phyloP scores from a whole-genome alignment of 1,140 invertebrate species.

The Solenopsis fugax region DNA sequence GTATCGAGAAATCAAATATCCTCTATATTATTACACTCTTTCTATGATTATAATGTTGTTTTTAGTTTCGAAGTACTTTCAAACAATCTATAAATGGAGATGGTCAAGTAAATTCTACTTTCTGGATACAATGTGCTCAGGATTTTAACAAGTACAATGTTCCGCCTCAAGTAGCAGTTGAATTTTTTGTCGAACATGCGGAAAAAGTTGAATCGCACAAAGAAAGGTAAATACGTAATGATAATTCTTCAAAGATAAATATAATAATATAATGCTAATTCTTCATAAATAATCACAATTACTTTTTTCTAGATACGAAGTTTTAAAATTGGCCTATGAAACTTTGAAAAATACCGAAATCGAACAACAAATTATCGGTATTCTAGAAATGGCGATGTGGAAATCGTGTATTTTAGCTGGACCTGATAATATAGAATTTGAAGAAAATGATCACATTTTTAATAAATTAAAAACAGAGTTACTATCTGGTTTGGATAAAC shows the following conservation, averaged over 20 bases:
- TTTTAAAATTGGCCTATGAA: constrained; percentile 80
- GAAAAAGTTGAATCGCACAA: constrained; percentile 84
- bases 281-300: constrained; percentile 24
- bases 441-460: constrained; percentile 69
- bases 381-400: constrained; percentile 84
- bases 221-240: constrained; percentile 73
- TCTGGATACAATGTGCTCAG: constrained; percentile 88
- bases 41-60: constrained; percentile 41
- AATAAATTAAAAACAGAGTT: constrained; percentile 83
- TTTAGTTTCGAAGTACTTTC: constrained; percentile 80
- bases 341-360: constrained; percentile 78
- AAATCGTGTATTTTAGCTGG: constrained; percentile 83
- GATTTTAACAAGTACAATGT: constrained; percentile 88
- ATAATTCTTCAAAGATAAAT: constrained; percentile 6
- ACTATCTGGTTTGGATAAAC: constrained; percentile 76
- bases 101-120: constrained; percentile 84
- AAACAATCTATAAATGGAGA: constrained; percentile 76
- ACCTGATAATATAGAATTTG: constrained; percentile 79
- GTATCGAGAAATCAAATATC: not conserved
- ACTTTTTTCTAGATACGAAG: constrained; percentile 78
- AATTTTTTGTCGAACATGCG: constrained; percentile 87
- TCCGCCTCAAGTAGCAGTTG: constrained; percentile 85
- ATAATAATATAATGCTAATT: not conserved
- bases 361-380: constrained; percentile 79
- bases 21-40: not conserved